These are phyloP conservation scores for Neoscelio sp. DNA, from an alignment of 2,888 invertebrate genomes.

Conservation along the genomic window DNA sequence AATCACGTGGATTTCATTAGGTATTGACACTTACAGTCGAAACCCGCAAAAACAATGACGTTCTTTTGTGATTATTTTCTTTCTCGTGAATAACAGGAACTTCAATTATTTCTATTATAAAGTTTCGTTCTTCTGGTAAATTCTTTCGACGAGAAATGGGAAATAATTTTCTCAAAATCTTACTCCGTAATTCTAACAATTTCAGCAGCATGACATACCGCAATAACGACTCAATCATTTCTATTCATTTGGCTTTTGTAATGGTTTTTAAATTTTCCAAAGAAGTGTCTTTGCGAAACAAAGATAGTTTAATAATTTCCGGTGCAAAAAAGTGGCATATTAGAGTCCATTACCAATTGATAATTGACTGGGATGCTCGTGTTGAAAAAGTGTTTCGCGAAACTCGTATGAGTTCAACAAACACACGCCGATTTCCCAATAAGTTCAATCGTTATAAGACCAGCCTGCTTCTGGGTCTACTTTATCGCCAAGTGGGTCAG, in stretches of 20 bases:
- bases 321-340: constrained; percentile 6
- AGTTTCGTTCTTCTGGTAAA: background rate
- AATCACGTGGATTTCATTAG: constrained; percentile 5
- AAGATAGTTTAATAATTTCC: background rate
- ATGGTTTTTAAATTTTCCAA: background rate
- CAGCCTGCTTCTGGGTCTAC: constrained; percentile 66
- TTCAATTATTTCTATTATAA: constrained; percentile 21
- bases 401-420: constrained; percentile 63
- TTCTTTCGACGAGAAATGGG: no score
- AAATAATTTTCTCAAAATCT: no score
- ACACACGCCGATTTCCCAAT: constrained; percentile 65
- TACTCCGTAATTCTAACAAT: no score
- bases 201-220: no score
- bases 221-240: no score
- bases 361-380: constrained; percentile 45
- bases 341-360: constrained; percentile 43
- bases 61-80: constrained; percentile 9
- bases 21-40: constrained; percentile 10
- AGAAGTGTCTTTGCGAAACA: constrained; percentile 2
- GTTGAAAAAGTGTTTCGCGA: constrained; percentile 63
- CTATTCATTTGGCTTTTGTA: constrained; percentile 2
- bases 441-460: constrained; percentile 66
- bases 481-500: constrained; percentile 61
- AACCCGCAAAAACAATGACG: background rate
- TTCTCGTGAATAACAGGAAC: constrained; percentile 25